These are phyloP conservation scores for Gila orcuttii DNA, from an alignment of 2,113 vertebrate genomes.

Conservation along the genomic window DNA sequence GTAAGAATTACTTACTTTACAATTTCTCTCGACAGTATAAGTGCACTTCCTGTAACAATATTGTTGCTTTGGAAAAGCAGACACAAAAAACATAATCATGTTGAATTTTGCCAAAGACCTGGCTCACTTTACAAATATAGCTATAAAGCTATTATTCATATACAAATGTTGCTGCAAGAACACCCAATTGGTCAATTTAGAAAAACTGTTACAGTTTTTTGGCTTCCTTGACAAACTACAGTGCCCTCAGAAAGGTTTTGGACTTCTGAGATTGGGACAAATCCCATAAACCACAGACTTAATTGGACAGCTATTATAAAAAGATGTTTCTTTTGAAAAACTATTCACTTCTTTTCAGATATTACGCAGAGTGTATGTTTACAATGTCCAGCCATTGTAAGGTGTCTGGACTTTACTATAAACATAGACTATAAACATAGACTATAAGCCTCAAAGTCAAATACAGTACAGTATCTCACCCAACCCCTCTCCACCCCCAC, in stretches of 20 bases:
- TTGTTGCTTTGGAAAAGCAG: slow-evolving; percentile 77
- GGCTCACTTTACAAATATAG: slow-evolving; percentile 44
- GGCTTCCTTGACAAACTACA: slow-evolving; percentile 19
- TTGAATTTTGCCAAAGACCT: slow-evolving; percentile 54
- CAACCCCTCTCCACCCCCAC: too few relatives aligned
- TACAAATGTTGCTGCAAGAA: slow-evolving; percentile 4
- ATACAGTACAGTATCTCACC: too few relatives aligned
- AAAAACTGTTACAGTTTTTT: slow-evolving; percentile 58
- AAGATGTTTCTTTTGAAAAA: neutral
- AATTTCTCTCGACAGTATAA: slow-evolving; percentile 77
- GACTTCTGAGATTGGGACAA: neutral
- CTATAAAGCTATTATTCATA: neutral
- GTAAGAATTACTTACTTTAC: slow-evolving; percentile 77
- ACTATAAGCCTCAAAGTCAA: too few relatives aligned
- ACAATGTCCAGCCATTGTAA: neutral
- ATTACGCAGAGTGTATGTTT: too few relatives aligned
- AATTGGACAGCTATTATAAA: neutral
- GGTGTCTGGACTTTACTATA: neutral
- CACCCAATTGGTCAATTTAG: neutral
- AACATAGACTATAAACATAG: too few relatives aligned
- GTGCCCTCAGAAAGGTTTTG: slow-evolving; percentile 36
- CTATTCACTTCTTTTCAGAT: neutral
- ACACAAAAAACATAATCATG: slow-evolving; percentile 69
- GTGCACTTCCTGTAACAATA: slow-evolving; percentile 81
- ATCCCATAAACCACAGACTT: neutral